phyloP scores from a whole-genome alignment of 2,797 vertebrate species.

The Kryptolebias ocellatus region DNA sequence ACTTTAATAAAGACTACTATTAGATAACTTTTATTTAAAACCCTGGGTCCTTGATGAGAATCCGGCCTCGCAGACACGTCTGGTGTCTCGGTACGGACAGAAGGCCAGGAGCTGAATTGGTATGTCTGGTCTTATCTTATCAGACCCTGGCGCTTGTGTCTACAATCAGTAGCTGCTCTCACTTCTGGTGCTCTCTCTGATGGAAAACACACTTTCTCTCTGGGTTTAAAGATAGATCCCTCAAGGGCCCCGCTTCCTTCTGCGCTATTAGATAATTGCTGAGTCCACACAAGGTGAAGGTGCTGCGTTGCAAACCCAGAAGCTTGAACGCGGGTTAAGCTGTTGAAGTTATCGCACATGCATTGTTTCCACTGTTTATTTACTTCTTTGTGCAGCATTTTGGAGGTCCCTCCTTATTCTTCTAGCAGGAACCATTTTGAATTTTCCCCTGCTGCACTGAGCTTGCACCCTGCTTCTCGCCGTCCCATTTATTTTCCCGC shows the following conservation, averaged over 20 bases:
- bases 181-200: constrained; percentile 42
- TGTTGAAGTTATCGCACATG: constrained; percentile 13
- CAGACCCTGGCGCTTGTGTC: constrained; percentile 55
- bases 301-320: constrained; percentile 16
- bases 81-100: not conserved
- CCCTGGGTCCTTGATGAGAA: not conserved
- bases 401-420: not conserved
- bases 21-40: too few relatives aligned
- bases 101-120: constrained; percentile 41
- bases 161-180: constrained; percentile 51
- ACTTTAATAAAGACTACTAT: not conserved
- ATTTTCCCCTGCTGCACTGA: constrained; percentile 30
- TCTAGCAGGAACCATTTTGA: constrained; percentile 32
- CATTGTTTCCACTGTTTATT: constrained; percentile 8
- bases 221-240: constrained; percentile 64
- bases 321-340: constrained; percentile 27
- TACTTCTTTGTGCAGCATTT: constrained; percentile 33
- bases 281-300: constrained; percentile 44
- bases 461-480: constrained; percentile 35
- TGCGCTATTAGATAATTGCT: constrained; percentile 58
- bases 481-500: constrained; percentile 52
- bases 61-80: constrained; percentile 34
- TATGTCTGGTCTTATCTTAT: constrained; percentile 71
- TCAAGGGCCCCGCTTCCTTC: constrained; percentile 58
- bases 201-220: constrained; percentile 59